Conservation (phyloP, 37 sponge, comb jelly and placozoan genomes). For the Agelas oroides region DNA sequence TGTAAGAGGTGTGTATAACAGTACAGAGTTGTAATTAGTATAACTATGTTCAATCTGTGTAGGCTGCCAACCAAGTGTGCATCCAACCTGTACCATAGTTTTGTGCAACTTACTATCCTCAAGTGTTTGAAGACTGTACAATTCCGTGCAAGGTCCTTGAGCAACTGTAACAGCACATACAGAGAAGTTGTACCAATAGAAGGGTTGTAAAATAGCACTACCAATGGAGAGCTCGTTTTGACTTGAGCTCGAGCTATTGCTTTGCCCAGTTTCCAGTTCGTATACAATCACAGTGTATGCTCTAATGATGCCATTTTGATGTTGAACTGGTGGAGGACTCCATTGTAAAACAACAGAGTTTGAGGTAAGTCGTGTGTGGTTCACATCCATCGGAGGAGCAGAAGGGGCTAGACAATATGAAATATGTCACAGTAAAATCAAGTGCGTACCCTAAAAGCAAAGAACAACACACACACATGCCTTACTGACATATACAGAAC, state of each 20-base stretch:
- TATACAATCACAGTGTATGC: slow-evolving; percentile 1
- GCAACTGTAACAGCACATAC: slow-evolving; percentile 40
- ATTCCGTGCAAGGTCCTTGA: slow-evolving; percentile 6
- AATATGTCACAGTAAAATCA: no score
- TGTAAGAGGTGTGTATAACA: no score
- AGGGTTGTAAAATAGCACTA: slow-evolving; percentile 15
- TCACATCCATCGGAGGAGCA: slow-evolving; percentile 42
- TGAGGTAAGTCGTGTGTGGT: background rate
- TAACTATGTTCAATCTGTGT: no score
- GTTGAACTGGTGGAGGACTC: slow-evolving; percentile 26
- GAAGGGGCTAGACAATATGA: slow-evolving; percentile 25
- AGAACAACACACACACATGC: background rate
- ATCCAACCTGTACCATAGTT: no score
- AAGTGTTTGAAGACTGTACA: background rate
- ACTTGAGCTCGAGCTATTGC: background rate
- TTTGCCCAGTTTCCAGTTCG: slow-evolving; percentile 27
- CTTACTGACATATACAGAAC: no score
- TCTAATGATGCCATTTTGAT: slow-evolving; percentile 34
- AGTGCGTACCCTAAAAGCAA: no score
- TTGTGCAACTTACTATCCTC: slow-evolving; percentile 9
- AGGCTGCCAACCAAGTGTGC: no score
- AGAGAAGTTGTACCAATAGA: slow-evolving; percentile 19
- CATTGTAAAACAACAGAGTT: slow-evolving; percentile 5
- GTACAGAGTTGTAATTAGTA: no score
- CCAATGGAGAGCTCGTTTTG: background rate